A percentile compares a stretch with the other conserved stretches of the same genome.
Conservation (phyloP, 1,140 invertebrate genomes). For the Drosophila parvula region DNA sequence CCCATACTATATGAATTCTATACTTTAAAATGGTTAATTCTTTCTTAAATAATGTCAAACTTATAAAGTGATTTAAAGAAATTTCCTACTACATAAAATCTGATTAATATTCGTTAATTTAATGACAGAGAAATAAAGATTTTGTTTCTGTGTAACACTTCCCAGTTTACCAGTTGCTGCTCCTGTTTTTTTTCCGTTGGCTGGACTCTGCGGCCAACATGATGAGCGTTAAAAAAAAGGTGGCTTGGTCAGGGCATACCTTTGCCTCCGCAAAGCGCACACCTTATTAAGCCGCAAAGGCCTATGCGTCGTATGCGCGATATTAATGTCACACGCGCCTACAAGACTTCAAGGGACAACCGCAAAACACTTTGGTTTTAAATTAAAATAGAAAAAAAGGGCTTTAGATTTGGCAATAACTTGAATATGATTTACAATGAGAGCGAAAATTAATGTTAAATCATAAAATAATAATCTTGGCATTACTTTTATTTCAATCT, state of each 20-base stretch:
- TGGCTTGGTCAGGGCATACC: conserved; percentile 36
- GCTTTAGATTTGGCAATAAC: too few species aligned
- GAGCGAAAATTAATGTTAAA: too few species aligned
- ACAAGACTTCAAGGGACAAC: neutral
- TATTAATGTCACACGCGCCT: conserved; percentile 29
- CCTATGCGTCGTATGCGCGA: conserved; percentile 56
- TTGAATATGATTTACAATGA: too few species aligned
- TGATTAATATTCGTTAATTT: neutral
- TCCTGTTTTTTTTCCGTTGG: neutral
- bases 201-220: conserved; percentile 35
- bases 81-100: too few species aligned
- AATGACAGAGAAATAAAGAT: too few species aligned
- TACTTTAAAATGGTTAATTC: neutral
- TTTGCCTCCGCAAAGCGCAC: conserved; percentile 20
- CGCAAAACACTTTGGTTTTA: neutral
- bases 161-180: neutral
- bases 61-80: too few species aligned
- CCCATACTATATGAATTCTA: neutral
- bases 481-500: neutral
- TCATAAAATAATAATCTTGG: too few species aligned
- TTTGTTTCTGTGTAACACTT: neutral
- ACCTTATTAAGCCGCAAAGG: conserved; percentile 55
- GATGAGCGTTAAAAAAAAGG: conserved; percentile 61
- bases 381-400: neutral
- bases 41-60: neutral